Evolutionary conservation across 2,113 vertebrate genomes (phyloP).

Genomic region (Lutjanus erythropterus): DNA sequence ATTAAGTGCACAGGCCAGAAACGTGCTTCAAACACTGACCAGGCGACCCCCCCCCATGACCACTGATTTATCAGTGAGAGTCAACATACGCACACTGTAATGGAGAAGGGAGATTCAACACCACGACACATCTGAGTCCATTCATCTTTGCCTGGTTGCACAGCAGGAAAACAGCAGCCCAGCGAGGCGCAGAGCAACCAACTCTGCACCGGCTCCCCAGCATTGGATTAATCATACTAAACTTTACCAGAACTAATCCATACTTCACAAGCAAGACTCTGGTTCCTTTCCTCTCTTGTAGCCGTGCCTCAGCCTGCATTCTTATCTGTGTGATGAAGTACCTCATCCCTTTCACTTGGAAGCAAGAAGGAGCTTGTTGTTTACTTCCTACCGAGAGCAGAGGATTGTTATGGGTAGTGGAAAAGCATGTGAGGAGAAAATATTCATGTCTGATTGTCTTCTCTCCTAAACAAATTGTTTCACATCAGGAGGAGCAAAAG

Average conservation of each 20-base stretch:
- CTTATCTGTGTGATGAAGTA: slow-evolving; percentile 73
- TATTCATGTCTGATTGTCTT: slow-evolving; percentile 7
- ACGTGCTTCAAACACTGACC: slow-evolving; percentile 37
- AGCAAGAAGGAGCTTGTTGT: slow-evolving; percentile 28
- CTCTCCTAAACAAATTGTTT: not conserved
- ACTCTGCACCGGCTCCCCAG: slow-evolving; percentile 35
- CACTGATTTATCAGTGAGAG: slow-evolving; percentile 48
- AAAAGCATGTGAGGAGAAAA: slow-evolving; percentile 39
- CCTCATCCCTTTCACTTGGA: slow-evolving; percentile 39
- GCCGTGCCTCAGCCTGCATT: slow-evolving; percentile 44
- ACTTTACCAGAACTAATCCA: slow-evolving; percentile 78
- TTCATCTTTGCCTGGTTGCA: slow-evolving; percentile 61
- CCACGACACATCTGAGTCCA: slow-evolving; percentile 46
- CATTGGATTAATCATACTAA: slow-evolving; percentile 72
- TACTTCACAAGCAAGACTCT: slow-evolving; percentile 53
- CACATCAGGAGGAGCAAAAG: not conserved
- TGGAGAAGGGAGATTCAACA: slow-evolving; percentile 39
- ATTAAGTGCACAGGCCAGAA: not conserved
- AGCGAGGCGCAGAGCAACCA: slow-evolving; percentile 17
- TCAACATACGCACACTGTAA: slow-evolving; percentile 47
- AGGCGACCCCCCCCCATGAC: slow-evolving; percentile 32
- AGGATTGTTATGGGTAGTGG: slow-evolving; percentile 9
- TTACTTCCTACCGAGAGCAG: slow-evolving; percentile 40
- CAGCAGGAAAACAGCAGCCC: slow-evolving; percentile 47
- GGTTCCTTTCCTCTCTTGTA: slow-evolving; percentile 29